These are phyloP conservation scores for Uropsilus gracilis DNA, from an alignment of 2,113 vertebrate species.

Conservation along the genomic window DNA sequence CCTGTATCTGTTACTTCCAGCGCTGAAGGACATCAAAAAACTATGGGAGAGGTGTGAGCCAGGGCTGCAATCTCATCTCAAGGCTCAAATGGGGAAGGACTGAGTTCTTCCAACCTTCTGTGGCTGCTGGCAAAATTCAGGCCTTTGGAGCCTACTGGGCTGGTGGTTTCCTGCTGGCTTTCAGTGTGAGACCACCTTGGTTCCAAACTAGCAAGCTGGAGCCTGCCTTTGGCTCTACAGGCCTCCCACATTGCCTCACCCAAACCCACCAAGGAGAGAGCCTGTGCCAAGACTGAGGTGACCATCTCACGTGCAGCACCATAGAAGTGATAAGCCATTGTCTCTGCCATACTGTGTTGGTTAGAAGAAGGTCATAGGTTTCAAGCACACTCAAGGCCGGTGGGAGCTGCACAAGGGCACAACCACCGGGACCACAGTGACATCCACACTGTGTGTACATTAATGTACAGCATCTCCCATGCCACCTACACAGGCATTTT, in stretches of 20 bases:
- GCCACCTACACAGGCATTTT: not conserved
- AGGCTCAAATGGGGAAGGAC: not conserved
- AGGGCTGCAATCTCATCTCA: not conserved
- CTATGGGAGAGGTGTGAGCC: not conserved
- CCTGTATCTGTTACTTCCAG: not conserved
- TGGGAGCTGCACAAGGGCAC: no score
- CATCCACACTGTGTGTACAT: no score
- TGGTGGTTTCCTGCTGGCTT: not conserved
- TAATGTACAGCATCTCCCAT: not conserved
- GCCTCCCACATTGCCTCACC: not conserved
- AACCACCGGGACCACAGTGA: not conserved
- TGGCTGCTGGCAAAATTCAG: not conserved
- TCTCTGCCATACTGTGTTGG: not conserved
- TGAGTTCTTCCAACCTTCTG: not conserved
- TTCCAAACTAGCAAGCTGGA: not conserved
- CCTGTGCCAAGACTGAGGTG: not conserved
- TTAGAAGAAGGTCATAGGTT: constrained; percentile 1
- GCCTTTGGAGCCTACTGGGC: not conserved
- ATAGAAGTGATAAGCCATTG: not conserved
- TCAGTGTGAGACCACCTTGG: not conserved
- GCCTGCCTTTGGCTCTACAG: not conserved
- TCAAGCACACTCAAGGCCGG: not conserved
- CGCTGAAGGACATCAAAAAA: not conserved
- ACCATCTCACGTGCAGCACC: not conserved
- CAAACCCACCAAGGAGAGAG: not conserved